Evolutionary conservation across 2,797 vertebrate genomes (phyloP).

Genomic region (Anniella stebbinsi): DNA sequence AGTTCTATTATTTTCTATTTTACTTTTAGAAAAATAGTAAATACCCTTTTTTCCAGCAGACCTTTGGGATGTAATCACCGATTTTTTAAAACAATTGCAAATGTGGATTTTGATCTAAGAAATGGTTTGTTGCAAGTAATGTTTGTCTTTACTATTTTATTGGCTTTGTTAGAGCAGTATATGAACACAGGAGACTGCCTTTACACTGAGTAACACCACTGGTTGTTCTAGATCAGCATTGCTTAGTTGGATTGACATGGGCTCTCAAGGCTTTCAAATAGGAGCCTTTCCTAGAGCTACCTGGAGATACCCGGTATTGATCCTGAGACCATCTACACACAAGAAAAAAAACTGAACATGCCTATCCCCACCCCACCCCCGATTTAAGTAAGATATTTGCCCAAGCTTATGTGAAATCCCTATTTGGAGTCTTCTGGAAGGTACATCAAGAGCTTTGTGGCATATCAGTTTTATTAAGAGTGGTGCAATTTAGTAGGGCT

Average conservation of each 20-base stretch:
- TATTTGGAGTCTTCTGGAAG: slow-evolving; percentile 61
- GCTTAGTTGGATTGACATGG: too few species aligned
- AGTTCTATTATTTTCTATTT: background rate
- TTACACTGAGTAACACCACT: background rate
- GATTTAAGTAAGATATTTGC: slow-evolving; percentile 68
- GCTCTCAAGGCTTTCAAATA: too few species aligned
- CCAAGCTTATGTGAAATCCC: slow-evolving; percentile 61
- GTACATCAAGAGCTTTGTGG: slow-evolving; percentile 69
- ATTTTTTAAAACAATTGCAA: background rate
- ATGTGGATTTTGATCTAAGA: background rate
- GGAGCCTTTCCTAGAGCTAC: too few species aligned
- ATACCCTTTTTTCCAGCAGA: too few species aligned
- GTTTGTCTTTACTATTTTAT: background rate
- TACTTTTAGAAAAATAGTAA: too few species aligned
- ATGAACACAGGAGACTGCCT: background rate
- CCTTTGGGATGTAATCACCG: background rate
- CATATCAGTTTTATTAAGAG: slow-evolving; percentile 60
- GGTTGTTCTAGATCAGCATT: background rate
- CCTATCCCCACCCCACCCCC: too few species aligned
- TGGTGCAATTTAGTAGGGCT: slow-evolving; percentile 67
- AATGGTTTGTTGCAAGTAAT: background rate
- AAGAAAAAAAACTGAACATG: too few species aligned
- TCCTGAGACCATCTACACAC: too few species aligned
- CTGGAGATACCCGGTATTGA: too few species aligned
- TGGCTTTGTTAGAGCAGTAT: background rate